Percentiles rank a stretch among this genome's conserved stretches.
These are phyloP conservation scores for Montipora foliosa DNA, from an alignment of 64 coral and sea anemone species.

Conservation along the genomic window DNA sequence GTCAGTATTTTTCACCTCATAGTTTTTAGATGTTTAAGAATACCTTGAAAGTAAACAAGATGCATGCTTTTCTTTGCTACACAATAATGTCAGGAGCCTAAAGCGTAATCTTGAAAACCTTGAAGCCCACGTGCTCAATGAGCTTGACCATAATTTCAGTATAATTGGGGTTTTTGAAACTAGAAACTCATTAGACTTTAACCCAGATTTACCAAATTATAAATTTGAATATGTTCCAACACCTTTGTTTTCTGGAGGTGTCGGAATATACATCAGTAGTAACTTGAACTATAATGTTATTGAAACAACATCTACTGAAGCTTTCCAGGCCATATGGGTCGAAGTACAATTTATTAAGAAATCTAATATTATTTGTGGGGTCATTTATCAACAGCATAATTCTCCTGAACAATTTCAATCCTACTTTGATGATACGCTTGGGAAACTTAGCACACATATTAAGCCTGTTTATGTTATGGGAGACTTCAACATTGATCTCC, in stretches of 20 bases:
- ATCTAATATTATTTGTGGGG: not conserved
- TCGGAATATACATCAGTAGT: not conserved
- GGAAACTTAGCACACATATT: not conserved
- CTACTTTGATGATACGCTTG: not conserved
- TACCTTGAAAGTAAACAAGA: not conserved
- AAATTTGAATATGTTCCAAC: not conserved
- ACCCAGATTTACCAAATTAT: not conserved
- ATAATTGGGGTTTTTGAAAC: not conserved
- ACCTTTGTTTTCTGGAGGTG: not conserved
- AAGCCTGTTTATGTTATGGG: not conserved
- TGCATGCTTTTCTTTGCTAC: not conserved
- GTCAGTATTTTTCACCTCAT: conserved; percentile 27
- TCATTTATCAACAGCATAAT: not conserved
- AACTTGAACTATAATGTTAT: conserved; percentile 1
- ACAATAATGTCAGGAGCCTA: conserved; percentile 3
- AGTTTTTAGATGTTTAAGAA: conserved; percentile 30
- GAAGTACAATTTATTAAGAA: not conserved
- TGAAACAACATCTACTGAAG: not conserved
- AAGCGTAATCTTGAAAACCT: not conserved
- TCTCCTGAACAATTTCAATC: not conserved
- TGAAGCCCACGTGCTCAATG: not conserved
- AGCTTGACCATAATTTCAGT: conserved; percentile 2
- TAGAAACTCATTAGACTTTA: not conserved
- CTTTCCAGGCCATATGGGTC: not conserved
- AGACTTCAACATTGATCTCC: not conserved